These are phyloP conservation scores for Anhinga rufa DNA, from an alignment of 2,113 vertebrate species.

Conservation along the genomic window DNA sequence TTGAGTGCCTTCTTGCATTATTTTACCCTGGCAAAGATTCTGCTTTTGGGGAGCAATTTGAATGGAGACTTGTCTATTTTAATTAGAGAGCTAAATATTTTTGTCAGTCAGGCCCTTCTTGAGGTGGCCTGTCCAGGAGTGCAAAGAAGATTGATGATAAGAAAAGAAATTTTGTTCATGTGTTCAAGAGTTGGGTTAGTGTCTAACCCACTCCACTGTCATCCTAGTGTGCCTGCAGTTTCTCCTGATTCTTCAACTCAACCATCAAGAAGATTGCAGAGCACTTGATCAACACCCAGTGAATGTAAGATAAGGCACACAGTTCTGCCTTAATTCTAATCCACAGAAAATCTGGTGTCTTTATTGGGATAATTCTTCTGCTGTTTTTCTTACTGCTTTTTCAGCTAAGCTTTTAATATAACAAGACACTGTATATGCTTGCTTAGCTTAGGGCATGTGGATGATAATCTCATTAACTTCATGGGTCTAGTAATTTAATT, in stretches of 20 bases:
- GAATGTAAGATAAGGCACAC: neutral
- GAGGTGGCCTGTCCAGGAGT: neutral
- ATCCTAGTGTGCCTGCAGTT: neutral
- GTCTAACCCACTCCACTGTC: neutral
- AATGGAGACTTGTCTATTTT: neutral
- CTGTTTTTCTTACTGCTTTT: neutral
- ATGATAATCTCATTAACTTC: neutral
- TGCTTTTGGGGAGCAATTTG: neutral
- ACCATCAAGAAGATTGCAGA: neutral
- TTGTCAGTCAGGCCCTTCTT: neutral
- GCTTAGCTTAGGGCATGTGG: neutral
- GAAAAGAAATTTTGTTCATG: neutral
- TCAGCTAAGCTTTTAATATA: neutral
- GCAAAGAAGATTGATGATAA: neutral
- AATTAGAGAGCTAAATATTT: neutral
- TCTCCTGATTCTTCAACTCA: neutral
- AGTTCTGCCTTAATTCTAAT: neutral
- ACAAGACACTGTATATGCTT: neutral
- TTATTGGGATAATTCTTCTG: neutral
- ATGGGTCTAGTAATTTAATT: neutral
- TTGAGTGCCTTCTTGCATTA: neutral
- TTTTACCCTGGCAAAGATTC: neutral
- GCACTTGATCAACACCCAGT: neutral
- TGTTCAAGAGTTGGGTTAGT: neutral
- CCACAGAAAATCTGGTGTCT: neutral